Base-by-base conservation (phyloP, 2,113 vertebrate species). In the Noctilio leporinus region DNA sequence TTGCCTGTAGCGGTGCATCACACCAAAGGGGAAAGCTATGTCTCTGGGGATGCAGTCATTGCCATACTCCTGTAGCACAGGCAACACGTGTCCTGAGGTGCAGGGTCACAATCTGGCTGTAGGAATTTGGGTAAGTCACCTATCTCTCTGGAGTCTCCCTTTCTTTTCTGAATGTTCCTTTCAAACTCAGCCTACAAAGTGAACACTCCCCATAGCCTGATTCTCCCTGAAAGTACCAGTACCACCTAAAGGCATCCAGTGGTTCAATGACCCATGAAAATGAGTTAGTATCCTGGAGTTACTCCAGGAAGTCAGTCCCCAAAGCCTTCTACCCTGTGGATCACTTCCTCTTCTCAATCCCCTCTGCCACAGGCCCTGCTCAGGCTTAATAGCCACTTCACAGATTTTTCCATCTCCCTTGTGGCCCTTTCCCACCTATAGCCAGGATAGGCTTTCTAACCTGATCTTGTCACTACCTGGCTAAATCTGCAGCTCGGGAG, bases 11-110 rank as follows among this genome's bases (percentile, higher is more conserved):
- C 19, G 0, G 3, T 9, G n/a, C 19, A 16, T 38, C 17, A 3
- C 11, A 38, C 28, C 17, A 45, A 9, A 16, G 64, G 64, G 19
- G 38, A 45, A 20, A 38, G 40, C 94, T 10, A 35, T 86, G n/a
- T 57, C 86, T 86, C 83, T 78, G 95, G 86, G 78, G n/a, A 91
- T 16, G n/a, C 38, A 43, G 76, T 12, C 53, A 24, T 84, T 70
- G 77, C 89, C 93, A 67, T 28, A 28, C 26, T 95, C 94, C 38
- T 3, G 8, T 33, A 89, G 20, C 24, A n/a, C 67, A 26, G 38
- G n/a, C 30, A 4, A 49, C 38, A 26, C 11, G 3, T 12, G 20
- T 35, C 55, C 72, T 2, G 26, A 35, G 84, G 19, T 22, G 38
- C 51, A 12, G 45, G 40, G 45, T 49, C 51, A 30, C 45, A 62